These are phyloP conservation scores for Wasmannia auropunctata DNA, from an alignment of 1,140 invertebrate genomes.

Conservation along the genomic window DNA sequence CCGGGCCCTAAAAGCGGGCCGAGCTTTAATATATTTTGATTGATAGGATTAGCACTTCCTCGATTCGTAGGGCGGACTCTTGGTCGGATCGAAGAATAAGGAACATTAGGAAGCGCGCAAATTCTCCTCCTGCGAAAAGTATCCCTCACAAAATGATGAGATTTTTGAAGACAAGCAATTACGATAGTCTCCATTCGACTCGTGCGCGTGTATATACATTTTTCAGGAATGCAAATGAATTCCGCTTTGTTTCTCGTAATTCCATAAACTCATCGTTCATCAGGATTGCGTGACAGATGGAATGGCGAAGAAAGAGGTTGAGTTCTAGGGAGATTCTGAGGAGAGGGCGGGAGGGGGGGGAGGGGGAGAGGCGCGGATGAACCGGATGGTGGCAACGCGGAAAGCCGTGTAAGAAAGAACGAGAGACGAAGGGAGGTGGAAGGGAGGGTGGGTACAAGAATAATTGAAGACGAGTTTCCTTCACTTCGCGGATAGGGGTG, in stretches of 20 bases:
- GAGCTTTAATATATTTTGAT: constrained; percentile 83
- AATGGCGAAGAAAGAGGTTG: constrained; percentile 66
- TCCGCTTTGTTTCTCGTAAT: constrained; percentile 78
- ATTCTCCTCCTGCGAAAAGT: neutral
- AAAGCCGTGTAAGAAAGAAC: constrained; percentile 73
- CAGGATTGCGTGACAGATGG: constrained; percentile 81
- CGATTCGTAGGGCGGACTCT: constrained; percentile 40
- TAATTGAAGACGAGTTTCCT: constrained; percentile 85
- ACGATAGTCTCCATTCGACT: constrained; percentile 2
- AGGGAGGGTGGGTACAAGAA: constrained; percentile 79
- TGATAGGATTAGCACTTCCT: constrained; percentile 80
- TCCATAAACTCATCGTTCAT: constrained; percentile 81
- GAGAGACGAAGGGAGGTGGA: constrained; percentile 61
- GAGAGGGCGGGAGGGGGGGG: neutral
- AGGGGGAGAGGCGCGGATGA: constrained; percentile 58
- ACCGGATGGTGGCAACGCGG: constrained; percentile 79
- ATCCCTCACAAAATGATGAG: neutral
- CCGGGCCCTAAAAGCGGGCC: constrained; percentile 48
- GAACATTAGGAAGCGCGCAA: neutral
- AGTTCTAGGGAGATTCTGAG: neutral
- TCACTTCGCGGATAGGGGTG: constrained; percentile 73
- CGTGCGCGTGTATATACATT: constrained; percentile 22
- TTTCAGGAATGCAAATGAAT: constrained; percentile 82
- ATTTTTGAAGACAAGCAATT: constrained; percentile 2
- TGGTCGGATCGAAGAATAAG: neutral